Evolutionary conservation across 2,797 vertebrate species (phyloP).

Genomic region (Knipowitschia caucasica): DNA sequence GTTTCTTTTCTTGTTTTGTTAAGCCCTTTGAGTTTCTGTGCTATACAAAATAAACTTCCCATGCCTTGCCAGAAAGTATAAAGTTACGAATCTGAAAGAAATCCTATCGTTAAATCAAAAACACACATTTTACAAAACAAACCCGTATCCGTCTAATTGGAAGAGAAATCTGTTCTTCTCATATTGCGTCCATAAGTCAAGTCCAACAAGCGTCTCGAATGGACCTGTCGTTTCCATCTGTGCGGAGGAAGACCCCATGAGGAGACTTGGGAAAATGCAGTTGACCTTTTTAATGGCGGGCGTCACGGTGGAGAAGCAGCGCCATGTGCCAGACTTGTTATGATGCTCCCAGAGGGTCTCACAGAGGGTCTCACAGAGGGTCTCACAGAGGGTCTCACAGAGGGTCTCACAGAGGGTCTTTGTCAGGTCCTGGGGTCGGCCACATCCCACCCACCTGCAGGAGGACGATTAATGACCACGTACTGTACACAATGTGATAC

Average conservation of each 20-base stretch:
- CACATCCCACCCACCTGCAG: conserved; percentile 45
- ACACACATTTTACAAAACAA: too few relatives aligned
- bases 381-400: conserved; percentile 57
- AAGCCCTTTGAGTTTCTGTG: too few relatives aligned
- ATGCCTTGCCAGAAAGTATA: too few relatives aligned
- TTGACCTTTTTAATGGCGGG: conserved; percentile 41
- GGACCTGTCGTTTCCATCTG: conserved; percentile 33
- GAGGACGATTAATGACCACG: conserved; percentile 39
- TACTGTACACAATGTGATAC: conserved; percentile 20
- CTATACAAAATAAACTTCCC: too few relatives aligned
- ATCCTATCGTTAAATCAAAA: too few relatives aligned
- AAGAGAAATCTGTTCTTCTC: too few relatives aligned
- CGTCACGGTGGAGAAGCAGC: conserved; percentile 34
- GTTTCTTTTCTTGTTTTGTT: too few relatives aligned
- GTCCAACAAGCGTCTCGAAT: conserved; percentile 13
- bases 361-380: conserved; percentile 53
- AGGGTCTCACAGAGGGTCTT: conserved; percentile 58
- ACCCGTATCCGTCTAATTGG: too few relatives aligned
- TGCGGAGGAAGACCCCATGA: conserved; percentile 38
- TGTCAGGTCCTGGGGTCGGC: conserved; percentile 50
- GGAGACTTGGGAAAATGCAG: conserved; percentile 38
- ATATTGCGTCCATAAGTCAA: conserved; percentile 32
- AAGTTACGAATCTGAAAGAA: too few relatives aligned
- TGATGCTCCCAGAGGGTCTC: conserved; percentile 44
- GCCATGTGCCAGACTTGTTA: conserved; percentile 55